These are phyloP conservation scores for Clytia hemisphaerica DNA, from an alignment of 30 jellyfish, hydroid and myxozoan species.

Conservation along the genomic window DNA sequence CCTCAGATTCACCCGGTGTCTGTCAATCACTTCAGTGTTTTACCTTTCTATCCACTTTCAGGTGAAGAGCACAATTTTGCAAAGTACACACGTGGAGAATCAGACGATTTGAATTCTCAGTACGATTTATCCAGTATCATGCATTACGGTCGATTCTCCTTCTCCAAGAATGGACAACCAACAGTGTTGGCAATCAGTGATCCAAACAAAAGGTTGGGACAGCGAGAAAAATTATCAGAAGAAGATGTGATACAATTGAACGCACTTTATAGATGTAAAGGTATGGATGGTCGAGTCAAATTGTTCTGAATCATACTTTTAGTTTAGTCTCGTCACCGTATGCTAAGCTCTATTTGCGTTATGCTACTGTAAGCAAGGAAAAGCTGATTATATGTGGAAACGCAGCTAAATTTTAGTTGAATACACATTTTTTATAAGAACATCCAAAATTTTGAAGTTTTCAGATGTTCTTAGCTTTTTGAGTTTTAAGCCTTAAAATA, in stretches of 20 bases:
- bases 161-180: conserved; percentile 56
- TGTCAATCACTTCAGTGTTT: no score
- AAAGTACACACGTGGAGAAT: conserved; percentile 31
- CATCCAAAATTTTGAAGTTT: no score
- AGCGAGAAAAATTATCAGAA: conserved; percentile 21
- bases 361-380: no score
- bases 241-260: conserved; percentile 43
- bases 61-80: conserved; percentile 55
- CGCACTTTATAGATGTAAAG: conserved; percentile 49
- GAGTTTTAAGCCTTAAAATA: no score
- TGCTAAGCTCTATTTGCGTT: no score
- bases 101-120: conserved; percentile 7
- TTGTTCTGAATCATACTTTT: not conserved
- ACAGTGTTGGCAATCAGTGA: conserved; percentile 42
- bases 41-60: no score
- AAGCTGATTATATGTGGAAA: no score
- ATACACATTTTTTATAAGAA: no score
- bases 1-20: no score
- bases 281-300: conserved; percentile 29
- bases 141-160: conserved; percentile 64
- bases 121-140: conserved; percentile 38
- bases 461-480: no score
- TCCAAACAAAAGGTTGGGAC: conserved; percentile 28
- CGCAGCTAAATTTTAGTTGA: no score
- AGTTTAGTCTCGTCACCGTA: no score